Conservation (phyloP, 2,113 vertebrate genomes). For the Promerops cafer region DNA sequence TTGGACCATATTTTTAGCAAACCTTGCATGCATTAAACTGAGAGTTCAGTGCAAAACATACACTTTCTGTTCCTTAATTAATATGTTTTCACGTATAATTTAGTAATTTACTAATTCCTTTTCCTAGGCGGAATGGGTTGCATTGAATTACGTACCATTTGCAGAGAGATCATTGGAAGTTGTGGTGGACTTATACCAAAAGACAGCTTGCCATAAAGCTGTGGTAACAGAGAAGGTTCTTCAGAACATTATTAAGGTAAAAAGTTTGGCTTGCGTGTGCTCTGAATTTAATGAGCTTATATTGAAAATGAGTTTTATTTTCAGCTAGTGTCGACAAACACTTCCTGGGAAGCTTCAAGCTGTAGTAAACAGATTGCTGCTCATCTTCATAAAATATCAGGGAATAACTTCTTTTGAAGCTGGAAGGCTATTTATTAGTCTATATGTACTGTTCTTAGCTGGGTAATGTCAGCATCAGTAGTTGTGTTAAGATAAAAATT, state of each 20-base stretch:
- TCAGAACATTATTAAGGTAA: slow-evolving; percentile 95
- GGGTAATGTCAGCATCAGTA: background rate
- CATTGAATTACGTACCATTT: slow-evolving; percentile 98
- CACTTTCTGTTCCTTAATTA: slow-evolving; percentile 11
- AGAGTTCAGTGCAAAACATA: slow-evolving; percentile 39
- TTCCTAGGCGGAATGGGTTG: slow-evolving; percentile 95
- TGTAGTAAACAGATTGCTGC: background rate
- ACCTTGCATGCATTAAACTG: slow-evolving; percentile 68
- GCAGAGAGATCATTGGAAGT: slow-evolving; percentile 96
- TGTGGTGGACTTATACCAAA: slow-evolving; percentile 96
- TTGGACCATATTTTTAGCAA: slow-evolving; percentile 58
- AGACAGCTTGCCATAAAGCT: slow-evolving; percentile 98
- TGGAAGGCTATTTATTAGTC: background rate
- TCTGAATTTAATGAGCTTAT: background rate
- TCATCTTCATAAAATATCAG: too few relatives aligned
- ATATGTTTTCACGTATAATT: background rate
- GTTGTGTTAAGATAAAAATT: background rate
- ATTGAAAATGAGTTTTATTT: background rate
- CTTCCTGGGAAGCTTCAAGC: background rate
- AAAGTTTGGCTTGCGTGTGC: background rate
- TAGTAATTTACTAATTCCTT: slow-evolving; percentile 44
- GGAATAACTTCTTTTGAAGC: background rate
- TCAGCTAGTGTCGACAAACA: background rate
- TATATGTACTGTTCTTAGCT: background rate
- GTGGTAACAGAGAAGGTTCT: slow-evolving; percentile 95